phyloP scores from a whole-genome alignment of 2,888 invertebrate species.

The Agonopterix arenella region DNA sequence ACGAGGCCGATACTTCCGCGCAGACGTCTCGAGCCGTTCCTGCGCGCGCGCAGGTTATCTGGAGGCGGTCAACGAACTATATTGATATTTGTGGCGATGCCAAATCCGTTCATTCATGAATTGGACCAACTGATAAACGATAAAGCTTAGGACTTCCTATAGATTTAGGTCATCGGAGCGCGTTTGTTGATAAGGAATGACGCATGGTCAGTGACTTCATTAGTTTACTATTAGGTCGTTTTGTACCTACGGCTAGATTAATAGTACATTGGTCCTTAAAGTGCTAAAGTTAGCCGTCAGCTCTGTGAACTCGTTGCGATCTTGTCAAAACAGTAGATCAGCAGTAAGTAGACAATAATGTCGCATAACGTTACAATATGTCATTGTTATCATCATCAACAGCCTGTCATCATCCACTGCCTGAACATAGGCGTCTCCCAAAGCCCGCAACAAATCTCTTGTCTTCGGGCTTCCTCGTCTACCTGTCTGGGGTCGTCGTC shows the following conservation, averaged over 20 bases:
- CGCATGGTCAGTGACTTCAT: background rate
- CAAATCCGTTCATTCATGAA: slow-evolving; percentile 42
- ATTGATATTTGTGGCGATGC: slow-evolving; percentile 19
- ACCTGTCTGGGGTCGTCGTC: too few species aligned
- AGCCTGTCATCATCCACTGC: too few species aligned
- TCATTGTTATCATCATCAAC: too few species aligned
- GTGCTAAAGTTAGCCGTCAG: too few species aligned
- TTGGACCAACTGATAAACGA: slow-evolving; percentile 22
- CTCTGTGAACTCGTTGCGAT: too few species aligned
- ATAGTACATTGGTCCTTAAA: too few species aligned
- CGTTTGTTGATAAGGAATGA: slow-evolving; percentile 18
- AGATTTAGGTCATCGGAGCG: slow-evolving; percentile 12
- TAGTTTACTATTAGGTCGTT: background rate
- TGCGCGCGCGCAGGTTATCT: slow-evolving; percentile 1
- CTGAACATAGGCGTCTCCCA: too few species aligned
- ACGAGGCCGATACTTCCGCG: slow-evolving; percentile 36
- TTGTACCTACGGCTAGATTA: background rate
- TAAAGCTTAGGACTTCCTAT: slow-evolving; percentile 11
- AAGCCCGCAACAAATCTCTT: too few species aligned
- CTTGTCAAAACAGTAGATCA: too few species aligned
- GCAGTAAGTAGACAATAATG: too few species aligned
- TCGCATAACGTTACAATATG: too few species aligned
- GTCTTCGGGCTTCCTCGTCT: too few species aligned
- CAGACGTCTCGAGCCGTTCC: slow-evolving; percentile 15
- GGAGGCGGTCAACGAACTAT: slow-evolving; percentile 3